Percentiles rank a stretch among this genome's conserved stretches.
Conservation (phyloP, 2,888 invertebrate genomes). For the Thera britannica region DNA sequence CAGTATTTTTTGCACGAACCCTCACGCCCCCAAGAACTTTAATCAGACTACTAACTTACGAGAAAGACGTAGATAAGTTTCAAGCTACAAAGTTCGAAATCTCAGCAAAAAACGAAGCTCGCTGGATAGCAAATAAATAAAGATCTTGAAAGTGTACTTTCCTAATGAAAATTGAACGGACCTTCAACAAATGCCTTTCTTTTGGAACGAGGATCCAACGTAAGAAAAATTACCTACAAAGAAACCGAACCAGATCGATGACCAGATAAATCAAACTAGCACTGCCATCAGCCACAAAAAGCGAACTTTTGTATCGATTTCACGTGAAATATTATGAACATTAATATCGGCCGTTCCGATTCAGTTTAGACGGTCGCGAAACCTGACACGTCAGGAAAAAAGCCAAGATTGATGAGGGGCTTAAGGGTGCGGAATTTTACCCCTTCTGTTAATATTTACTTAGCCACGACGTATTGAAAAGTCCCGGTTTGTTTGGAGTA, state of each 20-base stretch:
- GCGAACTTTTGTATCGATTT: slow-evolving; percentile 41
- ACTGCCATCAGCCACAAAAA: slow-evolving; percentile 24
- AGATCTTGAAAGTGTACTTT: slow-evolving; percentile 12
- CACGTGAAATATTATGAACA: slow-evolving; percentile 47
- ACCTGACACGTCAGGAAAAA: slow-evolving; percentile 60
- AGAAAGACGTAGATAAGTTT: slow-evolving; percentile 17
- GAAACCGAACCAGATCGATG: slow-evolving; percentile 12
- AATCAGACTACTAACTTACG: slow-evolving; percentile 3
- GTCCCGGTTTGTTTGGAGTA: slow-evolving; percentile 32
- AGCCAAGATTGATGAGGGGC: slow-evolving; percentile 50
- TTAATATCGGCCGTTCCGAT: slow-evolving; percentile 49
- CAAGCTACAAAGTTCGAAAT: slow-evolving; percentile 18
- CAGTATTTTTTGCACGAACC: not conserved
- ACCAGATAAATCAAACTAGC: slow-evolving; percentile 21
- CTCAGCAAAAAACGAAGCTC: slow-evolving; percentile 14
- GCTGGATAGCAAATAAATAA: slow-evolving; percentile 11
- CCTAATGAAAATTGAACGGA: slow-evolving; percentile 16
- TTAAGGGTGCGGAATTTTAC: slow-evolving; percentile 30
- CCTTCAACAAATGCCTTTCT: slow-evolving; percentile 7
- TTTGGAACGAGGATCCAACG: not conserved
- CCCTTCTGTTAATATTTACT: slow-evolving; percentile 37
- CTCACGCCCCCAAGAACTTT: not conserved
- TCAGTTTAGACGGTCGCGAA: slow-evolving; percentile 47
- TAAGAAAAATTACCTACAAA: slow-evolving; percentile 1
- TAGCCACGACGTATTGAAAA: slow-evolving; percentile 29